These are phyloP conservation scores for Cavia aperea DNA, from an alignment of 2,113 vertebrate genomes.

Conservation along the genomic window DNA sequence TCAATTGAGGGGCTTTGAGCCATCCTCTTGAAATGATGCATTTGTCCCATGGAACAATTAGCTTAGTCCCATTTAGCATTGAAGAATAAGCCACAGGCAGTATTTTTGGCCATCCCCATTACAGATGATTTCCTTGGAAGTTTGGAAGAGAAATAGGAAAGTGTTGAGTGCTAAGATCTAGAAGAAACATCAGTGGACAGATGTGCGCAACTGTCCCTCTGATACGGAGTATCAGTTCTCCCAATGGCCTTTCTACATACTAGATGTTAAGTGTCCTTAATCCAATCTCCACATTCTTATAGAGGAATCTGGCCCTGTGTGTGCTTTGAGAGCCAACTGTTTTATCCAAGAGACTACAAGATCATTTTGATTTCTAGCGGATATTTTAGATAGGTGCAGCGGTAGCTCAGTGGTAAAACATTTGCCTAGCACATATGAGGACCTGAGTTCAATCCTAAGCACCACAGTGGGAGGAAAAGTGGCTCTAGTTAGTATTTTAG, in stretches of 20 bases:
- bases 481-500: neutral
- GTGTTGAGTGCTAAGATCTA: neutral
- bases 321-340: neutral
- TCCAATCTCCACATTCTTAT: neutral
- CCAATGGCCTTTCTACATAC: neutral
- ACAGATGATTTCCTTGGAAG: neutral
- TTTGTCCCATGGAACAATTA: neutral
- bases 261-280: neutral
- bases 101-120: too few species aligned
- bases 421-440: neutral
- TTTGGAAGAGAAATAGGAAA: neutral
- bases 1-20: neutral
- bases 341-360: neutral
- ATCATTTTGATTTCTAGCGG: neutral
- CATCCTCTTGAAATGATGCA: neutral
- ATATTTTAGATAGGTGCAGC: neutral
- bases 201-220: neutral
- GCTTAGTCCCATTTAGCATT: neutral
- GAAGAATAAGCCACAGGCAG: neutral
- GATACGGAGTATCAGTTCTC: neutral
- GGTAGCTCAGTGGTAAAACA: neutral
- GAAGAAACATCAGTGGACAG: neutral
- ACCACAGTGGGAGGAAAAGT: neutral
- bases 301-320: neutral
- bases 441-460: neutral